These are phyloP conservation scores for Lepeophtheirus nordmannii DNA, from an alignment of 2,888 invertebrate species.

Conservation along the genomic window DNA sequence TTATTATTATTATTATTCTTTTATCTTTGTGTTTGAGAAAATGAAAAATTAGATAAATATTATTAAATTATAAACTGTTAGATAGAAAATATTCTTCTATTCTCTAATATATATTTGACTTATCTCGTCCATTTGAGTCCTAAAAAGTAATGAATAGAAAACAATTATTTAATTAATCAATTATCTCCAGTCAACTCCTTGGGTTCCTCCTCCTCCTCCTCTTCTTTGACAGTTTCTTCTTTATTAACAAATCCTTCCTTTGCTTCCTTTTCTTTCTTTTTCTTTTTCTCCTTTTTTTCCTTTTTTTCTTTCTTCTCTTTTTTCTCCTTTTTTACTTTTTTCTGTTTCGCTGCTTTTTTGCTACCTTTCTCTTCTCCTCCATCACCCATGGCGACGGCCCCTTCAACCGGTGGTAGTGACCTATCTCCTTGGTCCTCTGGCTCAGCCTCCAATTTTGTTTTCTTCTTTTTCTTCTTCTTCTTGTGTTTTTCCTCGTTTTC, in stretches of 20 bases:
- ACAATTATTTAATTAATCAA: too few relatives aligned
- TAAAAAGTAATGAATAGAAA: too few relatives aligned
- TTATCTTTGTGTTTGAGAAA: too few relatives aligned
- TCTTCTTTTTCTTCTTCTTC: background rate
- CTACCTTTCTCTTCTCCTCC: background rate
- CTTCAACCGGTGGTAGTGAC: background rate
- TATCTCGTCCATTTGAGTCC: too few relatives aligned
- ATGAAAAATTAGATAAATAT: too few relatives aligned
- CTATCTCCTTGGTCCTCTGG: background rate
- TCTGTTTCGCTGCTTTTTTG: constrained; percentile 10
- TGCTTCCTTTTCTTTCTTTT: constrained; percentile 27
- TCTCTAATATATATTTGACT: too few relatives aligned
- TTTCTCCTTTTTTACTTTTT: constrained; percentile 25
- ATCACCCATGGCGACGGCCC: background rate
- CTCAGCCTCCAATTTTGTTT: background rate
- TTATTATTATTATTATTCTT: too few relatives aligned
- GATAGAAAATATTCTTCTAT: too few relatives aligned
- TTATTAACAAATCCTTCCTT: background rate
- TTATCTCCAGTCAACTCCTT: too few relatives aligned
- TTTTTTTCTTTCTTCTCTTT: constrained; percentile 27
- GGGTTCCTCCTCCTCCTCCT: too few relatives aligned
- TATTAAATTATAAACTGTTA: too few relatives aligned
- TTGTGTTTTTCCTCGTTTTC: background rate
- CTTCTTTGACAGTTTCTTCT: too few relatives aligned
- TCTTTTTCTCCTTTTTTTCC: constrained; percentile 27